These are phyloP conservation scores for Mormoops blainvillei DNA, from an alignment of 2,113 vertebrate genomes.

Conservation along the genomic window DNA sequence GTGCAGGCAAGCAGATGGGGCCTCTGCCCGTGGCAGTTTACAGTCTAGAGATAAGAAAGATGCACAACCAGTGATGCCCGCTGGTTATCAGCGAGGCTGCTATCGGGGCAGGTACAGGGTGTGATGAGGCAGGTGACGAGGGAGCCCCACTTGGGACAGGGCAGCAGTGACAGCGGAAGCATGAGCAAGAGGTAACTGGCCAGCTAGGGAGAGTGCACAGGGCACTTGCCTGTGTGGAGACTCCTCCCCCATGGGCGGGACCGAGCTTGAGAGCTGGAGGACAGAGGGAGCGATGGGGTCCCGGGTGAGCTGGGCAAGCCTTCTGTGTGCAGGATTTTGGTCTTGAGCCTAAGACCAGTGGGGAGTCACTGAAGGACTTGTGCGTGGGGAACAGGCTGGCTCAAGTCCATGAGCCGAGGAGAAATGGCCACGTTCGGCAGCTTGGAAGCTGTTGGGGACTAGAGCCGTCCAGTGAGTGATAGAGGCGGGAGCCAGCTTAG, in stretches of 20 bases:
- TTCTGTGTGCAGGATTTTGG: fast-evolving
- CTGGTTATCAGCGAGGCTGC: not conserved
- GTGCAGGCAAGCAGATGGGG: not conserved
- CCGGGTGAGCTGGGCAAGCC: not conserved
- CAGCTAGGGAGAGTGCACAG: fast-evolving
- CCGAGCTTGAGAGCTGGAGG: not conserved
- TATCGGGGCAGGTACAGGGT: not conserved
- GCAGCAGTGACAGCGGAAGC: not conserved
- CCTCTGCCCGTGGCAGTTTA: not conserved
- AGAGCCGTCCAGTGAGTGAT: not conserved
- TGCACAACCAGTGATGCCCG: not conserved
- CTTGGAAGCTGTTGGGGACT: not conserved
- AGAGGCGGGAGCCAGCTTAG: not conserved
- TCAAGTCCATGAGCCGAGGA: not conserved
- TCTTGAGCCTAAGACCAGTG: not conserved
- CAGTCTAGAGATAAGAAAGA: not conserved
- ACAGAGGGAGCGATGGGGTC: not conserved
- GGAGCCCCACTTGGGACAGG: not conserved
- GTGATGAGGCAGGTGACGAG: fast-evolving
- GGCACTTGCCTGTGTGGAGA: not conserved
- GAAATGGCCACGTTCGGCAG: not conserved
- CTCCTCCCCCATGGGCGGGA: not conserved
- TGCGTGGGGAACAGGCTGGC: not conserved
- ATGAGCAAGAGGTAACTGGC: not conserved
- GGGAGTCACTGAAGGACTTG: not conserved